Conservation (phyloP, 2,888 invertebrate species). For the Thyatira batis region DNA sequence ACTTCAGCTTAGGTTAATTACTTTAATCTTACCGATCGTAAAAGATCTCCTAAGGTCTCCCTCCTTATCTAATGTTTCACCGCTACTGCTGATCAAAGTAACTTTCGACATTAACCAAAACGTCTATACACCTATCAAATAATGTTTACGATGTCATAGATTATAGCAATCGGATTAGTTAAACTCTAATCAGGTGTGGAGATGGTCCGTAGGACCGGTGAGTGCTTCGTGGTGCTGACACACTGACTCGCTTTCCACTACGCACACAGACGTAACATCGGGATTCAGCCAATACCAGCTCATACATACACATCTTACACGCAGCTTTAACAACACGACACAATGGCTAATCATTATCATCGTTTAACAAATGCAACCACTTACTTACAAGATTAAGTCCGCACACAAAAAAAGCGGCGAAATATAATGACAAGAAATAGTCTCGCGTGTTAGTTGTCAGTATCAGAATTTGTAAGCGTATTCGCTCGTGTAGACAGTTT, state of each 20-base stretch:
- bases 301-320: conserved; percentile 21
- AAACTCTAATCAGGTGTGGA: conserved; percentile 52
- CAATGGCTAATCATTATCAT: conserved; percentile 23
- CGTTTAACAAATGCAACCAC: conserved; percentile 16
- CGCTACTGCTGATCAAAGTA: neutral
- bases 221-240: conserved; percentile 58
- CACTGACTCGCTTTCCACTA: conserved; percentile 80
- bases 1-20: too few relatives aligned
- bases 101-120: neutral
- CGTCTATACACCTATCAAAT: neutral
- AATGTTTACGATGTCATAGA: conserved; percentile 7
- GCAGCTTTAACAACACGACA: conserved; percentile 12
- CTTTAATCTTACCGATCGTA: too few relatives aligned
- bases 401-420: neutral
- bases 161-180: conserved; percentile 38
- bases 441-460: neutral
- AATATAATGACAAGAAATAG: neutral
- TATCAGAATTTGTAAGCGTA: too few relatives aligned
- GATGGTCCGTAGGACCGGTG: conserved; percentile 29
- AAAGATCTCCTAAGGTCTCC: too few relatives aligned
- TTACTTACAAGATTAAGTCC: neutral
- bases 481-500: too few relatives aligned
- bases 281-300: conserved; percentile 20
- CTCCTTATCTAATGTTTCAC: neutral
- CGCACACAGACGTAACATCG: conserved; percentile 20